Percentiles rank a stretch among this genome's conserved stretches.
These are phyloP conservation scores for Esox masquinongy DNA, from an alignment of 2,797 vertebrate genomes.

Conservation along the genomic window DNA sequence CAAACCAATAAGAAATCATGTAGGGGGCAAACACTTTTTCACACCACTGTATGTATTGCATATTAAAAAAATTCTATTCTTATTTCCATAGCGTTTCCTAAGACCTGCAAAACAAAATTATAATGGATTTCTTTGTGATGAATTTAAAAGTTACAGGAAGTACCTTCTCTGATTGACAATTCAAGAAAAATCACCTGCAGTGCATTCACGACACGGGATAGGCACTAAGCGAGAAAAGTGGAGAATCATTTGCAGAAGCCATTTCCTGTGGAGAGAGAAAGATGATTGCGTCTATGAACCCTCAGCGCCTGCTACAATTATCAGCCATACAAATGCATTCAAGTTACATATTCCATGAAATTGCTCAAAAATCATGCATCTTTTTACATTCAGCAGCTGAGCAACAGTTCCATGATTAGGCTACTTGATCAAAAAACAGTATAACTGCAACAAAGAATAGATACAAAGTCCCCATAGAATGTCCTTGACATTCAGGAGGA, in stretches of 20 bases:
- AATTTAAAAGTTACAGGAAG: constrained; percentile 33
- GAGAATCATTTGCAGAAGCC: constrained; percentile 40
- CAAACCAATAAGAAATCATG: too few species aligned
- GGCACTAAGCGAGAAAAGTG: constrained; percentile 32
- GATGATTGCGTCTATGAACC: constrained; percentile 51
- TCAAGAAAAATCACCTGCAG: constrained; percentile 48
- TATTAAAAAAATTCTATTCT: too few species aligned
- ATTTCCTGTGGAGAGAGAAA: constrained; percentile 49
- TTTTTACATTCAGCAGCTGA: constrained; percentile 61
- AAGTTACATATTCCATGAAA: constrained; percentile 53
- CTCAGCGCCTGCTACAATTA: constrained; percentile 51
- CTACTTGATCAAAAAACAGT: not conserved
- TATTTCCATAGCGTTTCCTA: too few species aligned
- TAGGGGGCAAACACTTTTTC: too few species aligned
- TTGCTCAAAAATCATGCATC: constrained; percentile 62
- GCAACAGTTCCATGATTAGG: constrained; percentile 18
- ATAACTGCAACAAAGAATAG: not conserved
- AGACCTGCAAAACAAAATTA: constrained; percentile 1
- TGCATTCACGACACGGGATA: constrained; percentile 48
- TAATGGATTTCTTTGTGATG: not conserved
- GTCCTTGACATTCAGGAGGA: constrained; percentile 27
- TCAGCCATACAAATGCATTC: constrained; percentile 53
- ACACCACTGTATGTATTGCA: too few species aligned
- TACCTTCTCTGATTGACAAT: constrained; percentile 51
- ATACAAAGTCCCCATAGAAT: constrained; percentile 49